Conservation (phyloP, 2,113 vertebrate genomes). For the Reinhardtius hippoglossoides region DNA sequence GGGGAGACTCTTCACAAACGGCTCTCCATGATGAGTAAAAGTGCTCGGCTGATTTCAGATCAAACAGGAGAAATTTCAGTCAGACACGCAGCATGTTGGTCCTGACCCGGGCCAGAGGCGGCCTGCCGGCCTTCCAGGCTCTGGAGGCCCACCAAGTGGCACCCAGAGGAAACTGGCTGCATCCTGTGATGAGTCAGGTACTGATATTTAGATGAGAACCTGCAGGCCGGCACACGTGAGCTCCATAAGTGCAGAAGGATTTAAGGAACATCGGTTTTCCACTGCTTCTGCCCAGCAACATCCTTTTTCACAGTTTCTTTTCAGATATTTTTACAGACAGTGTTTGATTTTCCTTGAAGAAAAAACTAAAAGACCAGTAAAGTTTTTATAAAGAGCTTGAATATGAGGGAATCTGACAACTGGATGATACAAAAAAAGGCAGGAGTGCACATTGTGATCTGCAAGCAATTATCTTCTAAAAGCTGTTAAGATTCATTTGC, state of each 20-base stretch:
- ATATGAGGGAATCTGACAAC: slow-evolving; percentile 26
- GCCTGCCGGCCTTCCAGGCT: not conserved
- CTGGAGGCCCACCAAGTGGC: not conserved
- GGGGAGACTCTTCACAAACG: slow-evolving; percentile 13
- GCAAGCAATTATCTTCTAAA: slow-evolving; percentile 28
- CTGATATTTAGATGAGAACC: slow-evolving; percentile 11
- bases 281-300: slow-evolving; percentile 14
- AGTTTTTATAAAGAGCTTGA: slow-evolving; percentile 21
- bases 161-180: slow-evolving; percentile 2
- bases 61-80: slow-evolving; percentile 4
- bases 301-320: slow-evolving; percentile 28
- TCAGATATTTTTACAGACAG: slow-evolving; percentile 6
- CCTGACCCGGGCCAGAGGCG: slow-evolving; percentile 2
- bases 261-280: slow-evolving; percentile 36
- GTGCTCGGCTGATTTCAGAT: slow-evolving; percentile 4
- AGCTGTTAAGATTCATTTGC: slow-evolving; percentile 1
- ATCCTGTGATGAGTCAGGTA: not conserved
- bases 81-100: not conserved
- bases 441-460: not conserved
- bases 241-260: slow-evolving; percentile 37
- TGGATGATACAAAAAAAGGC: not conserved
- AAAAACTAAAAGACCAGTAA: not conserved
- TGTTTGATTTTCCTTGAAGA: slow-evolving; percentile 24
- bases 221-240: slow-evolving; percentile 11
- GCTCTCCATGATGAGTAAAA: not conserved